A percentile compares a stretch with the other conserved stretches of the same genome.
These are phyloP conservation scores for Drosophila helvetica DNA, from an alignment of 2,888 invertebrate species.

Conservation along the genomic window DNA sequence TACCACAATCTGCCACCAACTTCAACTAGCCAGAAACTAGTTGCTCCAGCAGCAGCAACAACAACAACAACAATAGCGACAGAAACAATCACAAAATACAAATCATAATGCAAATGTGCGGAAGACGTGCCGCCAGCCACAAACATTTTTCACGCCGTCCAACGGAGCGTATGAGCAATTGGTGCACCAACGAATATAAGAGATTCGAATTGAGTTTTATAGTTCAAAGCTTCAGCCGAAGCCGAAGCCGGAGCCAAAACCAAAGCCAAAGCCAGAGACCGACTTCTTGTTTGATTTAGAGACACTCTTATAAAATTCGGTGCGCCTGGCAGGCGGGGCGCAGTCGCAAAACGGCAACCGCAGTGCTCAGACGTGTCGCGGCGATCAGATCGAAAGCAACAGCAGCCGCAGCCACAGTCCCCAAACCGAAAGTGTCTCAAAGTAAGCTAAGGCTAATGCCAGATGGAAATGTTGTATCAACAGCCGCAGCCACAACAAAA, in stretches of 20 bases:
- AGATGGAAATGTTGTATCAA: conserved; percentile 43
- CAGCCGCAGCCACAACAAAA: conserved; percentile 59
- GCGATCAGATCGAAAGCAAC: conserved; percentile 22
- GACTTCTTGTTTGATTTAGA: conserved; percentile 29
- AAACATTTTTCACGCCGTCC: conserved; percentile 42
- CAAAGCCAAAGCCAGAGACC: background rate
- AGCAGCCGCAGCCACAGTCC: conserved; percentile 16
- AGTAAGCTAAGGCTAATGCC: conserved; percentile 71
- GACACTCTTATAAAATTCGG: conserved; percentile 70
- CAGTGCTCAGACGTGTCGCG: conserved; percentile 70
- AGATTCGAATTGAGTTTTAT: conserved; percentile 35
- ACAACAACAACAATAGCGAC: too few species aligned
- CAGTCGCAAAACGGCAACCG: conserved; percentile 67
- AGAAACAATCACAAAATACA: conserved; percentile 10
- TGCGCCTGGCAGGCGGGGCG: conserved; percentile 60
- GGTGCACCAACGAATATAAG: conserved; percentile 55
- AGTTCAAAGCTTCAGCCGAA: conserved; percentile 6
- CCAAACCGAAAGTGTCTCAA: conserved; percentile 48
- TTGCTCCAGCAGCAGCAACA: background rate
- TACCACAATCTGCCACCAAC: conserved; percentile 37
- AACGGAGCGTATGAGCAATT: conserved; percentile 69
- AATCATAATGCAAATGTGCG: conserved; percentile 49
- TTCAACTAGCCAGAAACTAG: background rate
- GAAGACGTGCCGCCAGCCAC: conserved; percentile 54
- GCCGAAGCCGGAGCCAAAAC: background rate